These are phyloP conservation scores for Clamator glandarius DNA, from an alignment of 2,797 vertebrate genomes.

Conservation along the genomic window DNA sequence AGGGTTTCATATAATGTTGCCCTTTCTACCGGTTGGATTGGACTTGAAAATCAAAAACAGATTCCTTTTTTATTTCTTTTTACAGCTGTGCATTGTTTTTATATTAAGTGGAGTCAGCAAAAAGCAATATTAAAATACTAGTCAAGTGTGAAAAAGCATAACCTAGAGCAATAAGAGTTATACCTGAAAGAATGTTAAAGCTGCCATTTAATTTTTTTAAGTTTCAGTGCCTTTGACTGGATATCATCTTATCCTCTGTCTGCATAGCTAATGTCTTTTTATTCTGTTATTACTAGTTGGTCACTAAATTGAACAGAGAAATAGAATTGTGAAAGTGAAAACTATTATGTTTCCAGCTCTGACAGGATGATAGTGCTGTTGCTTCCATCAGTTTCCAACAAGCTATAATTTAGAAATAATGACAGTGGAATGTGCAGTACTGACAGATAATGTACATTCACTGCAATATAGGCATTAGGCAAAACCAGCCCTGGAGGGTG, in stretches of 20 bases:
- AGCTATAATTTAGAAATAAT: constrained; percentile 85
- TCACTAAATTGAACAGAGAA: constrained; percentile 83
- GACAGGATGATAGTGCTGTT: constrained; percentile 85
- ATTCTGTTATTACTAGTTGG: constrained; percentile 81
- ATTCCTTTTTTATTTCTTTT: constrained; percentile 46
- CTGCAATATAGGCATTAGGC: constrained; percentile 80
- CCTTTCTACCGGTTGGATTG: constrained; percentile 46
- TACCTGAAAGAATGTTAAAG: constrained; percentile 59
- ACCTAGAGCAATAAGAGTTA: constrained; percentile 58
- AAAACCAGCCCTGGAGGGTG: constrained; percentile 72
- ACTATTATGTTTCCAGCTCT: constrained; percentile 83
- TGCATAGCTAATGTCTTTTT: constrained; percentile 77
- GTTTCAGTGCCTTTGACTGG: constrained; percentile 51
- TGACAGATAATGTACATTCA: constrained; percentile 79
- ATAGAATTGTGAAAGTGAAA: constrained; percentile 83
- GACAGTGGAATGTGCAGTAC: constrained; percentile 72
- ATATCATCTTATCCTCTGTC: constrained; percentile 58
- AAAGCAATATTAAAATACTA: constrained; percentile 68
- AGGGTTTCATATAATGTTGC: constrained; percentile 11
- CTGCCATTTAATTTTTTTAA: constrained; percentile 69
- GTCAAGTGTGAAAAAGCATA: constrained; percentile 60
- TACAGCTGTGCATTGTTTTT: constrained; percentile 58
- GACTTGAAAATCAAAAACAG: constrained; percentile 38
- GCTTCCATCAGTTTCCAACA: constrained; percentile 78
- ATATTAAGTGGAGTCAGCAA: constrained; percentile 61